Evolutionary conservation across 2,113 vertebrate genomes (phyloP), one percentile per base, ranked within the genome.

Genomic region (Nettapus auritus): DNA sequence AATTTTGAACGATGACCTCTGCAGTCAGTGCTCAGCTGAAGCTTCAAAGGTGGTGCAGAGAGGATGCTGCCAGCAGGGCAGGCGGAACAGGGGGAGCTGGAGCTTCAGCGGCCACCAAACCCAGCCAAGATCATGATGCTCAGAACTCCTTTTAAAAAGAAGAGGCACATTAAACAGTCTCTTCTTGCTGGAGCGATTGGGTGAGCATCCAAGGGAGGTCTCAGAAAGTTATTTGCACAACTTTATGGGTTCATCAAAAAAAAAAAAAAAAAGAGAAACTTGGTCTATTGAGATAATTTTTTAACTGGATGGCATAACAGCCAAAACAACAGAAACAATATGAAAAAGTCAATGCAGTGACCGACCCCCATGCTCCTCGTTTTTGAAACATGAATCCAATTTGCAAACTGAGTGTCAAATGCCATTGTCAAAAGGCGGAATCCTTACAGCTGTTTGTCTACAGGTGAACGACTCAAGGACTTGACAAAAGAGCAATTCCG

Each of bases 381-480:
- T 81, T 96, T 73, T 77, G 91, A 82, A 91, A 91, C 70, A 66
- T 4, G 19, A 96, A 97, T 89, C 59, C 75, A 38, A 70, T 83
- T 83, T 94, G 56, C 77, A 93, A 89, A 93, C 71, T 28, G 63
- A 84, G 92, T 50, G 73, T 76, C 95, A 74, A 89, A 75, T 76
- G 25, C 42, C 75, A 40, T 11, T 67, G 90, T 87, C 92, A 83
- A 33, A 85, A 84, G 70, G 57, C 3, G 3, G 29, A 64, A 74
- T 62, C 90, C 86, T 55, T 55, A 3, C 55, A 93, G 77, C 90
- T 82, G 50, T 36, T 50, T 15, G 88, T 21, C 74, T 40, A 29
- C 5, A 8, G 84, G 62, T 50, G 92, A 73, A 36, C 1, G 18
- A 83, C 71, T 70, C 64, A 42, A 50, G 80, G 34, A 36, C 92